phyloP scores from a whole-genome alignment of 2,113 vertebrate species.

The Mus spicilegus region DNA sequence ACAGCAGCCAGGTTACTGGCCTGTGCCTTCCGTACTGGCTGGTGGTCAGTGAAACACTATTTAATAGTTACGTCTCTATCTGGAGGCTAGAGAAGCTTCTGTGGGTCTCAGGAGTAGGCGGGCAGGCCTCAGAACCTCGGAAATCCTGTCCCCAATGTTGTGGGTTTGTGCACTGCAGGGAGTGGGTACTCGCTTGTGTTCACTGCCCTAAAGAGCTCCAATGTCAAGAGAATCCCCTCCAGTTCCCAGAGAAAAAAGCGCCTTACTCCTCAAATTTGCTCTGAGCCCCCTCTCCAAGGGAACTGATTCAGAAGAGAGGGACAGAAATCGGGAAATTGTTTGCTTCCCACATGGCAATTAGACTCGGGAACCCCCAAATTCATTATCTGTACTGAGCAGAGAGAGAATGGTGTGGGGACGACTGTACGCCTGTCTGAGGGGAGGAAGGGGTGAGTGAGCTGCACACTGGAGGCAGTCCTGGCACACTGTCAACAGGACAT shows the following conservation, averaged over 20 bases:
- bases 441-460: neutral
- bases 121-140: neutral
- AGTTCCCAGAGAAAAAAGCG: neutral
- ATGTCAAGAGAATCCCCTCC: neutral
- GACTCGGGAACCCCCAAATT: neutral
- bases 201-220: neutral
- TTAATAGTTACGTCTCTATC: neutral
- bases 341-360: neutral
- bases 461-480: neutral
- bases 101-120: neutral
- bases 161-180: neutral
- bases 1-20: neutral
- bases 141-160: neutral
- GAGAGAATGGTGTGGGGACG: neutral
- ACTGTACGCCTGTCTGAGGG: neutral
- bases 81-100: constrained; percentile 4
- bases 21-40: neutral
- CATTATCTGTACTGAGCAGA: neutral
- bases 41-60: neutral
- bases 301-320: neutral
- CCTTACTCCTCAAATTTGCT: constrained; percentile 1
- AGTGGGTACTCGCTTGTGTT: neutral
- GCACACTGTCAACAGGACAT: neutral
- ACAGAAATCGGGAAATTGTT: neutral
- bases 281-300: neutral